Base-by-base conservation (phyloP, 2,113 vertebrate species). In the Dendrocopos noguchii region DNA sequence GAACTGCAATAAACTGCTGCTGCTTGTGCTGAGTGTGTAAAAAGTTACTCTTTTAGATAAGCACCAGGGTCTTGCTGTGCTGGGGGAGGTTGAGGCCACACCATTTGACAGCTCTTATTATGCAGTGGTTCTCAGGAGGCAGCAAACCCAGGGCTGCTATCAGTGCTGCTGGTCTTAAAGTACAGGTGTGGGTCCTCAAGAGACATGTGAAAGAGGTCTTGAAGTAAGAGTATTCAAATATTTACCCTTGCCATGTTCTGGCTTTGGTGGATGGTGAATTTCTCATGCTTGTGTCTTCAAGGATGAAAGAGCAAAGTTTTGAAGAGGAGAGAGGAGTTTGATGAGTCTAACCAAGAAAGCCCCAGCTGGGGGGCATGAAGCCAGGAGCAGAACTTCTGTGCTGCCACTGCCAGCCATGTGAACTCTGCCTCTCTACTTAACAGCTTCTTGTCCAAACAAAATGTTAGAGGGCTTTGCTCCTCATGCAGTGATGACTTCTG, bases 331-430 rank as follows among this genome's bases (percentile, higher is more conserved):
- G 39, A 50, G 44, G 24, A 36, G 13, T 15, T 66, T 71, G 27
- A 4, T 42, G 22, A 3, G 10, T 57, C 19, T 79, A 27, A 87
- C 25, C 25, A 42, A 29, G 47, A 61, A 80, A 59, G 11, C 5
- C 15, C 12, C 16, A 39, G 0, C 21, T 52, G 15, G 31, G 53
- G 28, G 24, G 64, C 16, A 36, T 79, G n/a, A 0, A 0, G 6
- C 28, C 31, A 36, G 61, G 33, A 74, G 21, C 46, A 56, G 47
- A 78, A 31, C 36, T 64, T 55, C 1, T 63, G 13, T 77, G 67
- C 15, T 44, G 86, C n/a, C 6, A 5, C 3, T 42, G 57, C 3
- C 2, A 82, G 31, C 18, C 71, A 3, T 29, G 14, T 34, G 24
- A 77, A 29, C 6, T 63, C 39, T 68, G 9, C 59, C 39, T 17